Conservation (phyloP, 1,140 invertebrate species). For the Scaptomyza hsui region DNA sequence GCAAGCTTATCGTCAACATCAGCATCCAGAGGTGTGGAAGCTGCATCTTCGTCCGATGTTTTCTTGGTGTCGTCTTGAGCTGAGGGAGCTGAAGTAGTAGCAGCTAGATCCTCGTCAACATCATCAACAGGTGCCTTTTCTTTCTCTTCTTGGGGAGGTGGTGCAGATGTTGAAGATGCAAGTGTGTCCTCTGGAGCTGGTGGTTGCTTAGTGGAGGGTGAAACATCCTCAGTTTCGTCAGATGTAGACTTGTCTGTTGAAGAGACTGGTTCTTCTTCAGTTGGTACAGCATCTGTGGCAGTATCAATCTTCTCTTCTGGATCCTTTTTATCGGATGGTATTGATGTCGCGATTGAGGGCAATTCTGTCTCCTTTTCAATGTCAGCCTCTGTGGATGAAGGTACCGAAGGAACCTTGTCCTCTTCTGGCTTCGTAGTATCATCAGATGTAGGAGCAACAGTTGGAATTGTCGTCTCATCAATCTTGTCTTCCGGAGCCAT, state of each 20-base stretch:
- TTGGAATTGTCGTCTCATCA: constrained; percentile 10
- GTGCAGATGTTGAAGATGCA: constrained; percentile 3
- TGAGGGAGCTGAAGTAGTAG: constrained; percentile 19
- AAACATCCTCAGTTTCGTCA: background rate
- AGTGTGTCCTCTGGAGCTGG: background rate
- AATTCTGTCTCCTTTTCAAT: constrained; percentile 22
- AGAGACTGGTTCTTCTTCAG: constrained; percentile 2
- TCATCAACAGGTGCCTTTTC: background rate
- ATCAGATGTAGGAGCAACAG: constrained; percentile 9
- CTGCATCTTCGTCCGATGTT: background rate
- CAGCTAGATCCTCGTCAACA: background rate
- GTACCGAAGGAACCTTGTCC: constrained; percentile 2
- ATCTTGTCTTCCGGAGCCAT: constrained; percentile 24
- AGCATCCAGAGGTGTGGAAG: background rate
- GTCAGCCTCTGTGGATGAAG: constrained; percentile 9
- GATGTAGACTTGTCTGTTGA: background rate
- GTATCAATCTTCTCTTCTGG: constrained; percentile 9
- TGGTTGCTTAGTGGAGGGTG: background rate
- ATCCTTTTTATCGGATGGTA: constrained; percentile 16
- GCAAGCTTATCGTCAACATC: constrained; percentile 4
- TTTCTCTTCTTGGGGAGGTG: background rate
- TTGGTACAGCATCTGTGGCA: background rate
- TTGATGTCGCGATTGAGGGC: constrained; percentile 5
- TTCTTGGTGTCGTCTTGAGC: constrained; percentile 6
- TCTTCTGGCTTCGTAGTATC: constrained; percentile 24